A percentile compares a stretch with the other conserved stretches of the same genome.
Conservation (phyloP, 2,888 invertebrate species). For the Acleris holmiana region DNA sequence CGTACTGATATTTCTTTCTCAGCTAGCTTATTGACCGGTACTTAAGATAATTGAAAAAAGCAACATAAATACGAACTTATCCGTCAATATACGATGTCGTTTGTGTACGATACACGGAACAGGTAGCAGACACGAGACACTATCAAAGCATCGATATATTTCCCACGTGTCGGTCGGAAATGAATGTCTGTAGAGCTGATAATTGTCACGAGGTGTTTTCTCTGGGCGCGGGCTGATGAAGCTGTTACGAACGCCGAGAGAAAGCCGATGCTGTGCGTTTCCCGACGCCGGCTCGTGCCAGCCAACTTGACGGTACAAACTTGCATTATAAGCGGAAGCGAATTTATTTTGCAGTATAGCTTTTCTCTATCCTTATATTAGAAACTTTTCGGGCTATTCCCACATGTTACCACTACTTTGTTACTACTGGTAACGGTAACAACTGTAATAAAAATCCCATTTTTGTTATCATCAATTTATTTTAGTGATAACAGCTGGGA, state of each 20-base stretch:
- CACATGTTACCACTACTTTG: too few relatives aligned
- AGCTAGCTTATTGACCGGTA: too few relatives aligned
- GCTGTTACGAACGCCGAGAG: constrained; percentile 62
- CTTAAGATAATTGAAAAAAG: too few relatives aligned
- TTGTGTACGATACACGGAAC: too few relatives aligned
- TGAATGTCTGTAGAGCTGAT: constrained; percentile 59
- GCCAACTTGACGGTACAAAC: constrained; percentile 47
- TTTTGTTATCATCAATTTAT: too few relatives aligned
- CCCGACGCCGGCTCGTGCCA: constrained; percentile 65
- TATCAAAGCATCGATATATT: constrained; percentile 22
- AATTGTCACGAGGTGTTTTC: constrained; percentile 73
- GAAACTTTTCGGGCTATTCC: not conserved
- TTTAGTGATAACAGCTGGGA: too few relatives aligned
- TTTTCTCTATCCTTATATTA: not conserved
- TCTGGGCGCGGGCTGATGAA: constrained; percentile 67
- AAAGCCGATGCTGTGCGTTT: constrained; percentile 76
- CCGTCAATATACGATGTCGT: too few relatives aligned
- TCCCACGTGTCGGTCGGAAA: constrained; percentile 32
- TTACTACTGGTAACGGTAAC: too few relatives aligned
- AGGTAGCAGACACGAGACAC: not conserved
- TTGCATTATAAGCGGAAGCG: constrained; percentile 32
- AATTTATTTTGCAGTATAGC: not conserved
- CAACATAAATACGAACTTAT: too few relatives aligned
- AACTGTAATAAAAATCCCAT: too few relatives aligned
- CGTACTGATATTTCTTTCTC: too few relatives aligned